Conservation (phyloP, 2,888 invertebrate genomes). For the Salpingus planirostris region DNA sequence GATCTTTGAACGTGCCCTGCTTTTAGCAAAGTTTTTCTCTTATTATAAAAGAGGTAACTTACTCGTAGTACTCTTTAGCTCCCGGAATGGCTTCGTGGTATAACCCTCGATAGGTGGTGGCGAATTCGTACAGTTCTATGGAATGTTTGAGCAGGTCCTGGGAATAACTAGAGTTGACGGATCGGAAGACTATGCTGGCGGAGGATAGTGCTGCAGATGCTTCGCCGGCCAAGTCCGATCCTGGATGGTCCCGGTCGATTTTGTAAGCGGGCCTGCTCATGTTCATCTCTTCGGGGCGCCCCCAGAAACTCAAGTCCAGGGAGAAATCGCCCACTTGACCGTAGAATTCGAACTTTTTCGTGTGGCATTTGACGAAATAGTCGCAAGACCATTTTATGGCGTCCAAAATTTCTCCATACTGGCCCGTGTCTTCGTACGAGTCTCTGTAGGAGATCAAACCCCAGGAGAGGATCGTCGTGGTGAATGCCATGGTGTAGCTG, state of each 20-base stretch:
- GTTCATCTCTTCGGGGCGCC: constrained; percentile 52
- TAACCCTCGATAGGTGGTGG: constrained; percentile 41
- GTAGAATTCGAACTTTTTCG: constrained; percentile 44
- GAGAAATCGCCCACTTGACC: constrained; percentile 51
- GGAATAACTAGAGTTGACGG: constrained; percentile 40
- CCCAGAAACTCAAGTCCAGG: constrained; percentile 52
- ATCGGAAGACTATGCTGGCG: constrained; percentile 44
- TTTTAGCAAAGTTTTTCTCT: not conserved
- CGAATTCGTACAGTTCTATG: constrained; percentile 46
- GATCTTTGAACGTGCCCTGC: constrained; percentile 12
- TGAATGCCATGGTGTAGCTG: constrained; percentile 48
- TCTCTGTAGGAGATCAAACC: constrained; percentile 45
- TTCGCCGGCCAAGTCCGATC: constrained; percentile 53
- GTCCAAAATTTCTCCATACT: constrained; percentile 40
- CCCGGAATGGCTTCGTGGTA: constrained; percentile 46
- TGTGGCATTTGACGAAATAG: constrained; percentile 52
- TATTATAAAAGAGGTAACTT: constrained; percentile 25
- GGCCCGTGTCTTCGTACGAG: constrained; percentile 42
- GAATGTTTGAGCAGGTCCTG: constrained; percentile 42
- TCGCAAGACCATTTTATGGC: constrained; percentile 51
- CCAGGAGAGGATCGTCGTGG: constrained; percentile 48
- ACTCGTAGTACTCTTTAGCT: constrained; percentile 45
- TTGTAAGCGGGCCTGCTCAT: constrained; percentile 50
- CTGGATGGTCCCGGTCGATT: constrained; percentile 47
- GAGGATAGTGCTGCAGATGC: constrained; percentile 51